Base-by-base conservation (phyloP, 2,113 vertebrate genomes). In the Chlamydotis undulata region DNA sequence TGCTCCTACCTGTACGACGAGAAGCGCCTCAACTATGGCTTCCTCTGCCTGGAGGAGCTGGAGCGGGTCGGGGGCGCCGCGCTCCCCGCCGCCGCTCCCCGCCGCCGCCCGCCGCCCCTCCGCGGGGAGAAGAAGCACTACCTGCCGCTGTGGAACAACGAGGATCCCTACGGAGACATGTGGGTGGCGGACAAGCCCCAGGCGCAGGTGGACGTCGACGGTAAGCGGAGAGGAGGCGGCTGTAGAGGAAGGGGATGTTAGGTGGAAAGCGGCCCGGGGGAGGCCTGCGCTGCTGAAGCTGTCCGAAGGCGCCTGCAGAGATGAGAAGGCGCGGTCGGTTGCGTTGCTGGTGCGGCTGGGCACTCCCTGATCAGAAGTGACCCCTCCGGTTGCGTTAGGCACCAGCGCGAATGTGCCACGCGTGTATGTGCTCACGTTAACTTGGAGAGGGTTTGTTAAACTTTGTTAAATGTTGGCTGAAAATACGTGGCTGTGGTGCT, bases 141-240 rank as follows among this genome's bases (percentile, higher is more conserved):
- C 94, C 96, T 99, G 53, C 92, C 98, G 4, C 97, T 99, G 33
- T 99, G 99, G 99, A 99, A 99, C 91, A 99, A 99, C 35, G 98
- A 99, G 55, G 99, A 99, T 28, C 99, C 99, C 0, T 98, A 98
- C 21, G 99, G 99, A 18, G 97, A 97, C 21, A 18, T 97, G 19
- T 99, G 99, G 99, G 57, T 93, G 55, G 81, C 87, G 0, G 91
- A 94, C 18, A 89, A n/a, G 37, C 69, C 96, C 6, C 93, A 90
- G 8, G 81, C 96, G 21, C 96, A 96, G 33, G 88, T 96, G 35
- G 84, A 97, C 35, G 93, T 99, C 52, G 98, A 98, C 16, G 97
- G 99, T 99, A 96, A 98, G 98, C 37, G 9, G 31, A 7, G 56
- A 37, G 70, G 55, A 33, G 33, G 77, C 4, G 56, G 50, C 52